Evolutionary conservation across 2,797 vertebrate genomes (phyloP), one percentile per base, ranked within the genome.

Genomic region (Darevskia nairensis): DNA sequence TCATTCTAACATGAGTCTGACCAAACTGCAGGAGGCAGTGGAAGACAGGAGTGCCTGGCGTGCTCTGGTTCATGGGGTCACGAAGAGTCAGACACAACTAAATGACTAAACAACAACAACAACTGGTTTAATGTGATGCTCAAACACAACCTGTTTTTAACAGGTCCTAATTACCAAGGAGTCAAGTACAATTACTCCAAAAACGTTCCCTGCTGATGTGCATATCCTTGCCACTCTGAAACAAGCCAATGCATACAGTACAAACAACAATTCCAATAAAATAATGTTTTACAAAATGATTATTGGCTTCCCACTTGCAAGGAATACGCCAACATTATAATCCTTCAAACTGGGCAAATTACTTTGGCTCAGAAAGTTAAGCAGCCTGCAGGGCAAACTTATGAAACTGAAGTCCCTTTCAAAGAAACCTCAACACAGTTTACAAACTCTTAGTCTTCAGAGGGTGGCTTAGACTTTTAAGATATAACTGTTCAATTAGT

Each of bases 271-370:
- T 87, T 82, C 59, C 39, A 75, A 76, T 81, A 75, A 75, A 89
- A 44, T 55, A 15, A 81, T 50, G 21, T 55, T 80, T 75, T 66
- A 44, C 50, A 80, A 85, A 80, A 41, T 80, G 44, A 29, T n/a
- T 89, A 39, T 85, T 85, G 59, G 77, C 59, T 74, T 80, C 27
- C n/a, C n/a, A 2, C 44, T 77, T 41, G 15, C 59, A 59, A 77
- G 79, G 86, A 89, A 86, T 82, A 71, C 21, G 50, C 69, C 46
- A 44, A 69, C 19, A 76, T 77, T 44, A 85, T 89, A 71, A 89
- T 71, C 44, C 64, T 71, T 86, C 72, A 86, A 71, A 82, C 61
- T 82, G 61, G 74, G 68, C 88, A 66, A 64, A 80, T 82, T 76
- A 55, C 15, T 71, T 86, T 82, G 32, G 35, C 29, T 84, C 76